Evolutionary conservation across 2,797 vertebrate genomes (phyloP).

Genomic region (Lagorchestes hirsutus): DNA sequence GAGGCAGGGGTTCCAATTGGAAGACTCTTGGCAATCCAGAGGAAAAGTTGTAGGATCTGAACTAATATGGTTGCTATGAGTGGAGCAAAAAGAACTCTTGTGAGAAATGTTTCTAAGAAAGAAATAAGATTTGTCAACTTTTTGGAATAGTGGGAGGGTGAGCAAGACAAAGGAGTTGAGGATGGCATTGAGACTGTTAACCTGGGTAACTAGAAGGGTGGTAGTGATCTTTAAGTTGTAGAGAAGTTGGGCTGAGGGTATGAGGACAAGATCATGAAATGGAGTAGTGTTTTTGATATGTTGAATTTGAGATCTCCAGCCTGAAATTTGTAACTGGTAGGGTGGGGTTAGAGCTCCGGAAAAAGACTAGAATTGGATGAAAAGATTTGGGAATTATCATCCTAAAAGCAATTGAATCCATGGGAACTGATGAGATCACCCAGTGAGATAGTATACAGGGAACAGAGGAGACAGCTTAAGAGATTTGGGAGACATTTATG

Average conservation of each 20-base stretch:
- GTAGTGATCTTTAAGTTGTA: neutral
- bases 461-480: neutral
- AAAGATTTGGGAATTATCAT: neutral
- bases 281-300: neutral
- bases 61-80: neutral
- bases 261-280: neutral
- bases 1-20: neutral
- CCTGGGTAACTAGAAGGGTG: neutral
- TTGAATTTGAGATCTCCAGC: neutral
- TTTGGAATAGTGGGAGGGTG: neutral
- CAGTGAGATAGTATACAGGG: neutral
- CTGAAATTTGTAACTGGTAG: neutral
- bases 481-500: neutral
- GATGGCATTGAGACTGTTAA: neutral
- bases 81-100: neutral
- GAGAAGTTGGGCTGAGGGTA: neutral
- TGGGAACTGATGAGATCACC: neutral
- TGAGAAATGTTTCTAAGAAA: neutral
- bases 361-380: neutral
- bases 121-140: neutral
- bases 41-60: neutral
- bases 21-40: neutral
- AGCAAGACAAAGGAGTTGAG: neutral
- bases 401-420: neutral
- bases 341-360: neutral